Evolutionary conservation across 2,797 vertebrate genomes (phyloP).

Genomic region (Notoglanidium macrostoma): DNA sequence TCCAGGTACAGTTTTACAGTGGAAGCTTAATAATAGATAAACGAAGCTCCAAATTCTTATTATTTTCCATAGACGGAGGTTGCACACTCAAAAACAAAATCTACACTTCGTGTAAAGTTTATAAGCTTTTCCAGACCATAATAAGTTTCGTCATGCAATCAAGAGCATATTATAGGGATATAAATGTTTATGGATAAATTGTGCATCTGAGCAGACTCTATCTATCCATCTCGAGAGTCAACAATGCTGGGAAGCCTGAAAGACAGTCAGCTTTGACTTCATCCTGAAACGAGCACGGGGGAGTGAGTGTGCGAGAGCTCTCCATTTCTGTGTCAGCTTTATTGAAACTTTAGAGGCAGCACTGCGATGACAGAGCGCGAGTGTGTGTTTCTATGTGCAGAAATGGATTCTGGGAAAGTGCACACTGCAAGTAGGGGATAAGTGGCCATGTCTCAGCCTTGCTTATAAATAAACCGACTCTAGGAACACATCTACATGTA

Average conservation of each 20-base stretch:
- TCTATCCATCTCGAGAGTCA: not conserved
- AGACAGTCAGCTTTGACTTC: not conserved
- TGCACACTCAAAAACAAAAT: not conserved
- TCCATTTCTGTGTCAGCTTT: slow-evolving; percentile 19
- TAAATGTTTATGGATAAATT: not conserved
- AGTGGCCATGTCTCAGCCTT: not conserved
- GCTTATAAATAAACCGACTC: not conserved
- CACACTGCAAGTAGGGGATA: not conserved
- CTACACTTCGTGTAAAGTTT: not conserved
- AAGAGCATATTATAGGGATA: not conserved
- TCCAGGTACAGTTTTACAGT: not conserved
- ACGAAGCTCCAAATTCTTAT: not conserved
- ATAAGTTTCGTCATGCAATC: not conserved
- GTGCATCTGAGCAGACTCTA: not conserved
- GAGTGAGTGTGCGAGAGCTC: not conserved
- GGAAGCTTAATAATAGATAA: not conserved
- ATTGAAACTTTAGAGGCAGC: slow-evolving; percentile 19
- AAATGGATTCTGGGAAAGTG: not conserved
- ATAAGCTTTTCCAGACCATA: not conserved
- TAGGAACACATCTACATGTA: not conserved
- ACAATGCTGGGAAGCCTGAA: not conserved
- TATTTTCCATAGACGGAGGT: not conserved
- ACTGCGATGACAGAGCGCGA: not conserved
- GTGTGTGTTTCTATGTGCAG: not conserved
- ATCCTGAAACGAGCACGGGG: not conserved